Evolutionary conservation across 1,140 invertebrate genomes (phyloP), one percentile per base, ranked within the genome.

Genomic region (Amphibalanus amphitrite): DNA sequence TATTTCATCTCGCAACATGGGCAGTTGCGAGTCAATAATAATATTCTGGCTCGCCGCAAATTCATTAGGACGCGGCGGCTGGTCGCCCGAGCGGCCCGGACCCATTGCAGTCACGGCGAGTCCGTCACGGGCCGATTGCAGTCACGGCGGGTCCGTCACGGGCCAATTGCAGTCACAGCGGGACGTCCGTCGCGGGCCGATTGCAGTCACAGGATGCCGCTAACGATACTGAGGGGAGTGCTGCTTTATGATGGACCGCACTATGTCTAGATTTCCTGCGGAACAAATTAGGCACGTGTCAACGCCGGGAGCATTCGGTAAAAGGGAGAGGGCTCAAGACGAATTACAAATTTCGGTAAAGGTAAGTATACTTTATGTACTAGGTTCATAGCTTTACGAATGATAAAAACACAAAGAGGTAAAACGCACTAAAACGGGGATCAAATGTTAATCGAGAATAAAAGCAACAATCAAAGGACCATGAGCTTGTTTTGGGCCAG

Each of bases 241-340:
- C 65, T 67, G 65, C 65, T 67, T 67, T 3, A 67, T 67, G 28
- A 67, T 67, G 26, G 15, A 28, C n/a, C 65, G 65, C n/a, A 67
- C 65, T 3, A 28, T 67, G 65, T 67, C 65, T 26, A 67, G 65
- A 26, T 67, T 26, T 8, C 65, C 65, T 67, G 65, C 15, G 47
- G 47, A 59, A 20, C 4, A 59, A 3, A 20, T 8, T 1, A 59
- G 47, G 17, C 1, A 23, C 13, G 47, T 20, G 47, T 23, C 13
- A 59, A 8, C 17, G 47, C 6, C 47, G 47, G 15, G 33, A 38
- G 33, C 47, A 59, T 20, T 59, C 47, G 47, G 28, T 59, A 1
- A 3, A 6, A 59, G 47, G 13, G 1, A 20, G 23, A 59, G 10
- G 47, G 6, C 17, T 1, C 13, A 23, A 23, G 25, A 65, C 6